Base-by-base conservation (phyloP, 2,797 vertebrate species). In the Smutsia temminckii region DNA sequence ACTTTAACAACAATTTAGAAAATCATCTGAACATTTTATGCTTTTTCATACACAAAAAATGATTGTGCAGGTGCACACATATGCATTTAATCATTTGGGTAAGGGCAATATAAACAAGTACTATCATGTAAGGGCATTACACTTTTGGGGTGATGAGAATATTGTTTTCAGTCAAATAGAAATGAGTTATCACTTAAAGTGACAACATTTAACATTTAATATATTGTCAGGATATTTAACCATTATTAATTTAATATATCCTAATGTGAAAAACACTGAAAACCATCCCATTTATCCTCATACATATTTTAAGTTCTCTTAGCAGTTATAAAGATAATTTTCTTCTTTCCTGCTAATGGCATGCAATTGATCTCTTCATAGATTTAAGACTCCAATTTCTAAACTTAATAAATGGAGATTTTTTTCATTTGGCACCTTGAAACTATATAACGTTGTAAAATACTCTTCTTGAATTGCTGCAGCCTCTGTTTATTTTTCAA, bases 1-100 rank as follows among this genome's bases (percentile, higher is more conserved):
- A 13, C 83, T 57, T 34, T 49, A 66, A 78, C 3, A 84, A 89
- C 77, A 90, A 87, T 68, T 66, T 92, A 40, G 34, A 34, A 92
- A 75, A 64, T 8, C 42, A 66, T 18, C 5, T 81, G 18, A 88
- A 85, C 29, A 91, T 32, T 84, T 88, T 69, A 27, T 59, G 16
- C 20, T 69, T 2, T 85, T 91, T 79, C 5, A 42, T 84, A 27
- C 3, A 80, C 9, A 79, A 69, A 29, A 1, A 34, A 57, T 8
- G 20, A 40, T 72, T 12, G 72, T 63, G 11, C 53, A 42, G 29
- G 5, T 78, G 14, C 2, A 72, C 9, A 83, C 4, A 59, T 17
- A 13, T 27, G 10, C 11, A 91, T 2, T 86, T 8, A 75, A 23
- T 84, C 10, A 81, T 74, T 1, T 77, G 32, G 12, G 2, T 61